phyloP scores from a whole-genome alignment of 2,797 vertebrate genomes.

The Botia almorhae region DNA sequence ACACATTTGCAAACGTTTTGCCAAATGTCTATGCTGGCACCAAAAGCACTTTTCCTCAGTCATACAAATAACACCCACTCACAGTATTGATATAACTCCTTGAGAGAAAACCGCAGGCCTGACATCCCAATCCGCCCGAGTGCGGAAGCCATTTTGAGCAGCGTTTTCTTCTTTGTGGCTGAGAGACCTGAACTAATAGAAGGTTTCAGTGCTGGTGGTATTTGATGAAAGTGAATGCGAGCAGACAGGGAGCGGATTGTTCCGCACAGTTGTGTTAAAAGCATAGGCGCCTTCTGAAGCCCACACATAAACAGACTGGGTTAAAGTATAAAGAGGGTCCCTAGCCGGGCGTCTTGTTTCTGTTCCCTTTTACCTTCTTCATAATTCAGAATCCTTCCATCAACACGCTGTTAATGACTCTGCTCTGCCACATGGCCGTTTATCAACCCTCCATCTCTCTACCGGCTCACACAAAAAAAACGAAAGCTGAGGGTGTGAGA shows the following conservation, averaged over 20 bases:
- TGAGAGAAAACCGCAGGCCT: conserved; percentile 17
- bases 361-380: conserved; percentile 24
- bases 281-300: conserved; percentile 32
- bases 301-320: conserved; percentile 51
- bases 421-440: conserved; percentile 52
- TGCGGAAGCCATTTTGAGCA: conserved; percentile 5
- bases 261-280: conserved; percentile 51
- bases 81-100: conserved; percentile 23
- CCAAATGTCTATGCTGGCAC: not conserved
- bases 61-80: conserved; percentile 25
- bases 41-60: conserved; percentile 1
- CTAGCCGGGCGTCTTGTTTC: conserved; percentile 42
- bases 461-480: conserved; percentile 47
- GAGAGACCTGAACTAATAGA: conserved; percentile 34
- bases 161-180: not conserved
- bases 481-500: conserved; percentile 30
- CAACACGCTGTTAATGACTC: conserved; percentile 66
- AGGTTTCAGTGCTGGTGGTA: conserved; percentile 34
- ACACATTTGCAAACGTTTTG: not conserved
- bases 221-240: conserved; percentile 44
- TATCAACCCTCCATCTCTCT: conserved; percentile 61
- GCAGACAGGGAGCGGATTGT: conserved; percentile 54
- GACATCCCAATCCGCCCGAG: not conserved
- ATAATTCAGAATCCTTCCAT: conserved; percentile 61
- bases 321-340: conserved; percentile 34